Evolutionary conservation across 1,140 invertebrate genomes (phyloP).

Genomic region (Drosophila saltans): DNA sequence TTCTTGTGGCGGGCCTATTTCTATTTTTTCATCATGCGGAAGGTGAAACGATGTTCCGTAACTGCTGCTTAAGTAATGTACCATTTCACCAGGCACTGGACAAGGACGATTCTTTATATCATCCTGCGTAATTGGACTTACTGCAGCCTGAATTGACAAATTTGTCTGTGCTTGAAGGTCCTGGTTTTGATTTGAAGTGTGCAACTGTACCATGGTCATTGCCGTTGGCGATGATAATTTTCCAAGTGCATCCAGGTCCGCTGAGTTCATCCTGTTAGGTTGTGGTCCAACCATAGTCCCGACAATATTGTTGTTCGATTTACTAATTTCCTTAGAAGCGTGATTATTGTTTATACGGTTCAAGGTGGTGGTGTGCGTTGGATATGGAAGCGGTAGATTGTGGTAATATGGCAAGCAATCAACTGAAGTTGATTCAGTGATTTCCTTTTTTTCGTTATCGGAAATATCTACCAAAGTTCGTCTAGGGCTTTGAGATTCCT

Average conservation of each 20-base stretch:
- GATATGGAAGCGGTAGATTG: not conserved
- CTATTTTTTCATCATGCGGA: conserved; percentile 36
- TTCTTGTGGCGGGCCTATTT: conserved; percentile 20
- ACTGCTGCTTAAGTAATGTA: conserved; percentile 50
- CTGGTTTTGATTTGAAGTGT: conserved; percentile 25
- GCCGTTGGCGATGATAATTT: conserved; percentile 33
- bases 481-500: not conserved
- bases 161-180: not conserved
- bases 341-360: conserved; percentile 18
- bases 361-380: not conserved
- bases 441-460: not conserved
- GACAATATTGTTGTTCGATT: conserved; percentile 25
- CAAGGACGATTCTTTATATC: conserved; percentile 28
- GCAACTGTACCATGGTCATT: conserved; percentile 20
- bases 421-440: not conserved
- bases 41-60: conserved; percentile 44
- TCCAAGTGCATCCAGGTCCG: not conserved
- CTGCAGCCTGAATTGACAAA: conserved; percentile 7
- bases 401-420: not conserved
- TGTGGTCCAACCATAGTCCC: conserved; percentile 60
- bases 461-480: not conserved
- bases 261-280: conserved; percentile 21
- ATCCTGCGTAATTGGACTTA: conserved; percentile 33
- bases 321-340: not conserved
- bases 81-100: conserved; percentile 3